Percentiles rank a stretch among this genome's conserved stretches.
phyloP scores from a whole-genome alignment of 2,113 vertebrate species.

The Agapornis roseicollis region DNA sequence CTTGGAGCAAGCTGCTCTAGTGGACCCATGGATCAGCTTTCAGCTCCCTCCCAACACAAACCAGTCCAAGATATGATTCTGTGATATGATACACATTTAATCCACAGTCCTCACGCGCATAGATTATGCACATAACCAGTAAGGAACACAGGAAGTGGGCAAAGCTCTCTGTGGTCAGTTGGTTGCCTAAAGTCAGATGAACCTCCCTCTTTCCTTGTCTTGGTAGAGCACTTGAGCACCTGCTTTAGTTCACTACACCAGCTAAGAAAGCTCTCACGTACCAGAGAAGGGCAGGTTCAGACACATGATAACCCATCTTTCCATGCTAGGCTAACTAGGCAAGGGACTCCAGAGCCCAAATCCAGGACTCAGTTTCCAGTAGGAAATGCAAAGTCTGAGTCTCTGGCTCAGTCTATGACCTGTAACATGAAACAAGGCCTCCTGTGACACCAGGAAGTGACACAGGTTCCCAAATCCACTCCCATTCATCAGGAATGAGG shows the following conservation, averaged over 20 bases:
- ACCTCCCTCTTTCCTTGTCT: not conserved
- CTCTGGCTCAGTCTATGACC: not conserved
- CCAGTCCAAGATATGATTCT: not conserved
- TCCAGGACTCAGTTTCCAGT: not conserved
- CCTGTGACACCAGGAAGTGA: not conserved
- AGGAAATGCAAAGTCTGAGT: not conserved
- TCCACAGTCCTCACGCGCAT: rapidly evolving
- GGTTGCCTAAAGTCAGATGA: too few species aligned
- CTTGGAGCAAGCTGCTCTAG: not conserved
- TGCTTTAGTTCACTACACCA: not conserved
- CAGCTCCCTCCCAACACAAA: not conserved
- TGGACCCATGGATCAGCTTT: not conserved
- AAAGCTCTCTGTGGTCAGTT: not conserved
- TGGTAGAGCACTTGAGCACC: not conserved
- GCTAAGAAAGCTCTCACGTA: not conserved
- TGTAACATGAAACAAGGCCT: not conserved
- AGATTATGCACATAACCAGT: rapidly evolving
- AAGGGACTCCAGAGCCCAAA: not conserved
- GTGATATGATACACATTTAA: not conserved
- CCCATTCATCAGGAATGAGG: not conserved
- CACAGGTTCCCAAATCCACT: not conserved
- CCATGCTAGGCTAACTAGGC: not conserved
- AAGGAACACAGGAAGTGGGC: not conserved
- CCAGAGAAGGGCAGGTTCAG: not conserved
- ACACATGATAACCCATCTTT: rapidly evolving